Evolutionary conservation across 2,797 vertebrate species (phyloP).

Genomic region (Sebastes glaucus): DNA sequence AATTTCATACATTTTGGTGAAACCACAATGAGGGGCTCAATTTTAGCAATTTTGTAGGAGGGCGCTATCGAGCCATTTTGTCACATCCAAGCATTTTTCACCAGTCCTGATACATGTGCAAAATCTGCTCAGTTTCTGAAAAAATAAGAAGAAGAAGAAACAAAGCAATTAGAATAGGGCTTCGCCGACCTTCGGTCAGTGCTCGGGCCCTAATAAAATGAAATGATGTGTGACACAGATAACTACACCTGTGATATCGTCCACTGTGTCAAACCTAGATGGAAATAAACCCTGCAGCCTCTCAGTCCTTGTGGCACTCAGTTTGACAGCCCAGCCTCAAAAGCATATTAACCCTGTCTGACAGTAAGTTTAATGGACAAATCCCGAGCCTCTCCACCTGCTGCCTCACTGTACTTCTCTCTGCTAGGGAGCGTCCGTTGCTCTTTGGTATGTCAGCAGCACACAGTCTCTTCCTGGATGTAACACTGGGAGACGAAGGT

Average conservation of each 20-base stretch:
- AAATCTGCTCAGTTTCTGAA: too few relatives aligned
- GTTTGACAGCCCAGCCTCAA: slow-evolving; percentile 17
- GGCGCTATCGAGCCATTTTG: too few relatives aligned
- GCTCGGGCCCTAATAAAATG: too few relatives aligned
- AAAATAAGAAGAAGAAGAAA: too few relatives aligned
- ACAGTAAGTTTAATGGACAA: slow-evolving; percentile 41
- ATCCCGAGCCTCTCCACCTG: slow-evolving; percentile 34
- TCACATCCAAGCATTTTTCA: too few relatives aligned
- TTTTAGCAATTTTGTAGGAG: too few relatives aligned
- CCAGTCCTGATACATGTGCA: too few relatives aligned
- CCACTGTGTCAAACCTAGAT: neutral
- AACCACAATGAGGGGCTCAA: too few relatives aligned
- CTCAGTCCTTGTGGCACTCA: neutral
- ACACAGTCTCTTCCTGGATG: slow-evolving; percentile 15
- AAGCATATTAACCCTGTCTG: slow-evolving; percentile 37
- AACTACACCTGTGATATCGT: neutral
- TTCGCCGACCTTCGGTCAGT: too few relatives aligned
- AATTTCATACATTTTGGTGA: too few relatives aligned
- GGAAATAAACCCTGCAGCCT: neutral
- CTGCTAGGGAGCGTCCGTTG: slow-evolving; percentile 21
- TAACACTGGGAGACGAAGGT: slow-evolving; percentile 28
- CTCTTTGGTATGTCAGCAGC: slow-evolving; percentile 14
- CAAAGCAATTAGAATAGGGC: too few relatives aligned
- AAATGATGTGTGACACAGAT: neutral
- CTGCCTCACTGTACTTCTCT: slow-evolving; percentile 6